Evolutionary conservation across 2,797 vertebrate genomes (phyloP), one percentile per base, ranked within the genome.

Genomic region (Rhinatrema bivittatum): DNA sequence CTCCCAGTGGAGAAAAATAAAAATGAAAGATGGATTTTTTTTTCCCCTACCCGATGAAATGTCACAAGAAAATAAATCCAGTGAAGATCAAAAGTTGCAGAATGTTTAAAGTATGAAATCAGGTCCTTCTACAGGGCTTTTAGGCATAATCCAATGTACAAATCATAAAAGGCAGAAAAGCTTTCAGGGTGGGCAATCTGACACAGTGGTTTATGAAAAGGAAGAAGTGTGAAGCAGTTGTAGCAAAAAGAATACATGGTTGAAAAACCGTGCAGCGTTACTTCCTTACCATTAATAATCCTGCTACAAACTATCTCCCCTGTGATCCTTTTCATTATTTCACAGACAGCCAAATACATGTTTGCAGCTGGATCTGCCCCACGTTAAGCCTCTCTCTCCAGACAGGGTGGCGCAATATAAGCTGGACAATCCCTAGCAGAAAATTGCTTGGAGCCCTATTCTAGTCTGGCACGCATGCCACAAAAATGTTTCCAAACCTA

Each of bases 251-350:
- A 65, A 42, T 56, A 33, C 34, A 49, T 25, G 44, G 37, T 70
- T 79, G 76, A 79, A 66, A 64, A 49, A 65, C 37, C n/a, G n/a
- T 51, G 45, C 46, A 47, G 60, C 55, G 58, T 53, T 58, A 60
- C 49, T 49, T 53, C 66, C 65, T 35, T 28, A 40, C 53, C 29
- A 39, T 46, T 68, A 74, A 70, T 17, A 62, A 62, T 53, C 38
- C 22, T 66, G 62, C 66, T 50, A 55, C 66, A 70, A 70, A 69
- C 60, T 74, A 66, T 50, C 52, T 57, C 59, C 52, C 72, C 72
- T 60, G 61, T 73, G 70, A 48, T 78, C 15, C 15, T 51, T 75
- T 81, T 75, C 68, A 74, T 75, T n/a, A n/a, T n/a, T n/a, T n/a
- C n/a, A n/a, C n/a, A n/a, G n/a, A n/a, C n/a, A n/a, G n/a, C n/a